phyloP scores from a whole-genome alignment of 2,113 vertebrate genomes.

The Myiopsitta monachus region DNA sequence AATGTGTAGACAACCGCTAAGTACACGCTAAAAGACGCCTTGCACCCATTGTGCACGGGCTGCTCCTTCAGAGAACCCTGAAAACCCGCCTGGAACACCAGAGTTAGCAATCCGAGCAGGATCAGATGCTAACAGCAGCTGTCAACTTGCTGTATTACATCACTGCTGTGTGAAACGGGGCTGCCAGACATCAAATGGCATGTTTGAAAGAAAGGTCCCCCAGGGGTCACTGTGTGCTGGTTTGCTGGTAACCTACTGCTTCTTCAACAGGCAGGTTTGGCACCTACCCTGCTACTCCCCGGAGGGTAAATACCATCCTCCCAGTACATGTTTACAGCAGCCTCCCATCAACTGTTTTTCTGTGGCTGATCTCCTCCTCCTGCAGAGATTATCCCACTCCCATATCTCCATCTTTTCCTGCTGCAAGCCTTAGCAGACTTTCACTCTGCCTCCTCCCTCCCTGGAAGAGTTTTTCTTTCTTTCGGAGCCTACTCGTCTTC shows the following conservation, averaged over 20 bases:
- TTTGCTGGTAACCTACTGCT: conserved; percentile 33
- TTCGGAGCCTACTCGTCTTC: conserved; percentile 45
- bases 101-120: neutral
- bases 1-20: neutral
- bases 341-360: conserved; percentile 32
- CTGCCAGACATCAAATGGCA: conserved; percentile 14
- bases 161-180: neutral
- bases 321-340: neutral
- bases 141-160: conserved; percentile 39
- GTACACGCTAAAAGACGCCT: neutral
- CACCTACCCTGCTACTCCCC: conserved; percentile 1
- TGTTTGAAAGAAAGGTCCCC: conserved; percentile 38
- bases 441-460: conserved; percentile 35
- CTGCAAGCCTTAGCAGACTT: conserved; percentile 61
- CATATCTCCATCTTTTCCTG: conserved; percentile 15
- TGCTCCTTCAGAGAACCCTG: neutral
- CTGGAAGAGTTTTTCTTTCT: conserved; percentile 58
- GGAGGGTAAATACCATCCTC: conserved; percentile 22
- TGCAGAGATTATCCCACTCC: neutral
- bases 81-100: neutral
- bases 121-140: conserved; percentile 2
- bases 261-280: neutral
- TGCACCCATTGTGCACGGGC: neutral
- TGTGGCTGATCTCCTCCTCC: conserved; percentile 3
- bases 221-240: conserved; percentile 12